Evolutionary conservation across 2,888 invertebrate genomes (phyloP), one percentile per base, ranked within the genome.

Genomic region (Eupithecia exiguata): DNA sequence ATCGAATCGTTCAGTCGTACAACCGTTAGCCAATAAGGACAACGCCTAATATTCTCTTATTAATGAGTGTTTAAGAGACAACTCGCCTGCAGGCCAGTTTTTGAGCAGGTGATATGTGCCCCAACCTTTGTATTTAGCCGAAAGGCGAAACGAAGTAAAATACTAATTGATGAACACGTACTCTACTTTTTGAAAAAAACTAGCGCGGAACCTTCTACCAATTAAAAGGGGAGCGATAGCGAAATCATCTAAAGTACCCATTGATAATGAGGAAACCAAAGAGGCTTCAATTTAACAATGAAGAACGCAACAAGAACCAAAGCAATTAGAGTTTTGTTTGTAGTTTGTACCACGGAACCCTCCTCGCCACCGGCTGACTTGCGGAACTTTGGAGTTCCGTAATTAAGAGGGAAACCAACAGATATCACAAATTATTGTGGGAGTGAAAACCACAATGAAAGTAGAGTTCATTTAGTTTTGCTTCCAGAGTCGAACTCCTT

Each of bases 321-420:
- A 58, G 25, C 58, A 21, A 58, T 58, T 58, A 58, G 25, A 58
- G 58, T 12, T 58, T 58, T 58, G 58, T 58, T 58, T 58, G 58
- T 25, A 58, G 58, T 58, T 25, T 14, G 10, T 21, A 12, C 58
- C 25, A 58, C 25, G 58, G 14, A 58, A 58, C 58, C 58, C 5
- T 58, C 1, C 49, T 21, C 1, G 58, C 58, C 58, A 12, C 14
- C 58, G 58, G 58, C 25, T 58, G 25, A 25, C 58, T 58, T 58
- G 21, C 25, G 25, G 14, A 58, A 25, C 25, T 58, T 58, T 25
- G 58, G 12, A 58, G 12, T 25, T 58, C 58, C 25, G 58, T 58
- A 25, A 58, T 58, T 58, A 58, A 58, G 14, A 58, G 58, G 25
- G 58, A 53, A 53, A 53, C 53, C 53, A 53, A 53, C 53, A 53